These are phyloP conservation scores for Budorcas taxicolor DNA, from an alignment of 2,113 vertebrate genomes.

Conservation along the genomic window DNA sequence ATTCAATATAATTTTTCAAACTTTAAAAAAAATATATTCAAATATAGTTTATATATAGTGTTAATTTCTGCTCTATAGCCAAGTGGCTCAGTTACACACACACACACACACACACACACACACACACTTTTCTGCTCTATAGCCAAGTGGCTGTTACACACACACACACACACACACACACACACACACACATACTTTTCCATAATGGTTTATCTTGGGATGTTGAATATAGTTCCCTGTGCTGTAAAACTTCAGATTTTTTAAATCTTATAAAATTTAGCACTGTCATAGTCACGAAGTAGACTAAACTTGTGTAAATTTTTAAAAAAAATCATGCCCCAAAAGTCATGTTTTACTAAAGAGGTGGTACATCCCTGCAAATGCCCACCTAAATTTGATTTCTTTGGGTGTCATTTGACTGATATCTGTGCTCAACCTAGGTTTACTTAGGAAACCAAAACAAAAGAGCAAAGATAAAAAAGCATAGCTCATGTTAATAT, in stretches of 20 bases:
- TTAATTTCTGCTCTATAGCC: not conserved
- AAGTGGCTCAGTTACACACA: not conserved
- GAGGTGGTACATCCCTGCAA: not conserved
- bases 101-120: fast-evolving
- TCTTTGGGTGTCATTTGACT: not conserved
- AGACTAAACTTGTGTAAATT: not conserved
- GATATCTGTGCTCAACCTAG: not conserved
- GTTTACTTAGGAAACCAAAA: conserved; percentile 17
- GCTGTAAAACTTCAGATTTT: not conserved
- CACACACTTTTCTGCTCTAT: not conserved
- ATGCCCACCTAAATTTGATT: not conserved
- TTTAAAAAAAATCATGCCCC: not conserved
- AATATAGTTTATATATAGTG: not conserved
- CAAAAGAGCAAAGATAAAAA: conserved; percentile 29
- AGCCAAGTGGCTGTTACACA: not conserved
- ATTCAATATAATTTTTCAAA: not conserved
- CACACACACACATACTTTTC: not conserved
- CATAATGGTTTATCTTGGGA: not conserved
- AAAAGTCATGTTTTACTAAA: not conserved
- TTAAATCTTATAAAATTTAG: not conserved
- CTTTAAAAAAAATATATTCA: not conserved
- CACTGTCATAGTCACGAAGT: not conserved
- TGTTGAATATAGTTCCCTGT: not conserved
- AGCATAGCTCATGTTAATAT: not conserved
- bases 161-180: not conserved